These are phyloP conservation scores for Synanthedon tipuliformis DNA, from an alignment of 2,888 invertebrate genomes.

Conservation along the genomic window DNA sequence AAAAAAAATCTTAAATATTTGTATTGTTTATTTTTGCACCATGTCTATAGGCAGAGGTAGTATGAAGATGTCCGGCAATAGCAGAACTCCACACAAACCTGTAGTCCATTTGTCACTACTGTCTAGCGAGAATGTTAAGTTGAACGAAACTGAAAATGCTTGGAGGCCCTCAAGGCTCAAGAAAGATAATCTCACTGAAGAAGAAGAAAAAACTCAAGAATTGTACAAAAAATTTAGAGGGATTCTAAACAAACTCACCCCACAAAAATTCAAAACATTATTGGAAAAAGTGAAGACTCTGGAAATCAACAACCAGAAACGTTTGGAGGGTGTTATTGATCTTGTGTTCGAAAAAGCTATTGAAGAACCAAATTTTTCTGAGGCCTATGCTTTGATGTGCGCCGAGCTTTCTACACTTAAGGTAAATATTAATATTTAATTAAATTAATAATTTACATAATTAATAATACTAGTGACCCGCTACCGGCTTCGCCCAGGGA, in stretches of 20 bases:
- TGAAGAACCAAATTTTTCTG: conserved; percentile 94
- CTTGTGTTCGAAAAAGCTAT: conserved; percentile 96
- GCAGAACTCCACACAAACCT: conserved; percentile 56
- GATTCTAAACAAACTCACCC: conserved; percentile 93
- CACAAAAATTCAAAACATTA: conserved; percentile 90
- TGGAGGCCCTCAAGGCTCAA: conserved; percentile 84
- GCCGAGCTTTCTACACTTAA: conserved; percentile 75
- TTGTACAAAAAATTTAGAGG: conserved; percentile 86
- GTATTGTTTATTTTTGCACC: too few relatives aligned
- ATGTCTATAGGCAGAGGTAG: conserved; percentile 46
- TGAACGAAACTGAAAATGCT: conserved; percentile 89
- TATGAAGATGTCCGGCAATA: conserved; percentile 34
- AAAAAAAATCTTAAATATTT: not conserved
- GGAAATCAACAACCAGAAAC: conserved; percentile 81
- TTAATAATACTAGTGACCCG: too few relatives aligned
- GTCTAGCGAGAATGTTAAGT: conserved; percentile 82
- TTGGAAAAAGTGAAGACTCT: conserved; percentile 81
- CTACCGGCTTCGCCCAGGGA: too few relatives aligned
- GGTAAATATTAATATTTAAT: conserved; percentile 39
- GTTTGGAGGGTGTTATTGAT: conserved; percentile 86
- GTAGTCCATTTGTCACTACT: conserved; percentile 78
- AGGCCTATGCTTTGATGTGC: conserved; percentile 91
- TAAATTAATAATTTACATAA: too few relatives aligned
- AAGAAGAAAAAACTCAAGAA: conserved; percentile 67
- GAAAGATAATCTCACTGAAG: conserved; percentile 36